Evolutionary conservation across 1,140 invertebrate species (phyloP).

Genomic region (Popillia japonica): DNA sequence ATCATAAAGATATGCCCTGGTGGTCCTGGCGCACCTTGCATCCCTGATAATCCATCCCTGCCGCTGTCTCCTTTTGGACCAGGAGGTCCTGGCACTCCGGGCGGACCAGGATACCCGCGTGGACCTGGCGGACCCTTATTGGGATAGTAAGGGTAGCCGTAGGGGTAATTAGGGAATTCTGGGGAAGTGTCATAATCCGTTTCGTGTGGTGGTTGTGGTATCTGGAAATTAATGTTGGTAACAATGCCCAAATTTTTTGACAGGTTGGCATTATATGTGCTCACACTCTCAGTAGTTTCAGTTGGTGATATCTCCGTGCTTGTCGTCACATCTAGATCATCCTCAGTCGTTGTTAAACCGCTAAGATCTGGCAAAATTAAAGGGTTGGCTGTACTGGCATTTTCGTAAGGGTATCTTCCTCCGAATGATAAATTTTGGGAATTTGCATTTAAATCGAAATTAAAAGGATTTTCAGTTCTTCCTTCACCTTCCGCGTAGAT

Average conservation of each 20-base stretch:
- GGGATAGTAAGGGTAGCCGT: slow-evolving; percentile 43
- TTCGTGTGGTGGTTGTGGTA: background rate
- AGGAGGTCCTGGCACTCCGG: slow-evolving; percentile 68
- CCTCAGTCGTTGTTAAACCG: slow-evolving; percentile 7
- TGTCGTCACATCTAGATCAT: background rate
- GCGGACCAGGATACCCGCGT: slow-evolving; percentile 73
- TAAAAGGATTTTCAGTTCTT: slow-evolving; percentile 10
- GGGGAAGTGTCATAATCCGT: slow-evolving; percentile 18
- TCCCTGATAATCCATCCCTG: slow-evolving; percentile 73
- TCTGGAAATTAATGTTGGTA: background rate
- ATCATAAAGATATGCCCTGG: slow-evolving; percentile 89
- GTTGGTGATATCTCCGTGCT: background rate
- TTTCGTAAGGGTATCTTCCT: background rate
- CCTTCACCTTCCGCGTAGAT: background rate
- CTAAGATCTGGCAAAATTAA: background rate
- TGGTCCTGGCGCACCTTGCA: slow-evolving; percentile 73
- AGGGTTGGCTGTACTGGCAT: background rate
- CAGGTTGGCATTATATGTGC: background rate
- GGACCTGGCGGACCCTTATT: slow-evolving; percentile 67
- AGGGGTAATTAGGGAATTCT: background rate
- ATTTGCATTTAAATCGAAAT: slow-evolving; percentile 19
- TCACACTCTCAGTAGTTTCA: background rate
- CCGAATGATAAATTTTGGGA: background rate
- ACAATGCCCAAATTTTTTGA: no score
- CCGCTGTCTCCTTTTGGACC: slow-evolving; percentile 78